These are phyloP conservation scores for Prinia subflava DNA, from an alignment of 2,113 vertebrate species.

Conservation along the genomic window DNA sequence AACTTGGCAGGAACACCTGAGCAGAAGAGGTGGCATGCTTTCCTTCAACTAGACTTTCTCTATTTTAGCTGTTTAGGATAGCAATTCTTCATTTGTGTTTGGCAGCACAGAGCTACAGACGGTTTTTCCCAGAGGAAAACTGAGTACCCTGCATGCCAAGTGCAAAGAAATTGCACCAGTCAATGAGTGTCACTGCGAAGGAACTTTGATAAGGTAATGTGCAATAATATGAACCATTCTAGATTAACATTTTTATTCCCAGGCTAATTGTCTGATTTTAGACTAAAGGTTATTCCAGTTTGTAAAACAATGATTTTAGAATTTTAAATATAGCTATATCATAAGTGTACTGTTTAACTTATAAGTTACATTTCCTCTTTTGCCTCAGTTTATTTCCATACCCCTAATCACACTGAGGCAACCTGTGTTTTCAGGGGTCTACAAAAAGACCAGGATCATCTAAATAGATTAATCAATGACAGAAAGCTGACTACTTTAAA, in stretches of 20 bases:
- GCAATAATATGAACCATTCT: background rate
- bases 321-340: background rate
- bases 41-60: background rate
- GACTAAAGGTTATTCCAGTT: background rate
- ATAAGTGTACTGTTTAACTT: background rate
- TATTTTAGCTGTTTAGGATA: background rate
- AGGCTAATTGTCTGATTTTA: background rate
- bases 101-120: background rate
- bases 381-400: background rate
- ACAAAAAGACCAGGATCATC: background rate
- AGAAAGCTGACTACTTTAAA: background rate
- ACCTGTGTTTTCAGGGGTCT: background rate
- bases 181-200: background rate
- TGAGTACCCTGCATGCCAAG: background rate
- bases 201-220: background rate
- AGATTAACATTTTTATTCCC: background rate
- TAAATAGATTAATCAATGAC: background rate
- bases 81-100: background rate
- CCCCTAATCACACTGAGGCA: background rate
- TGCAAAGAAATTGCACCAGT: background rate
- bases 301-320: background rate
- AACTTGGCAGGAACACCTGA: background rate
- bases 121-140: background rate
- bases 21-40: background rate
- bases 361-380: background rate